Base-by-base conservation (phyloP, 2,113 vertebrate species). In the Pandion haliaetus region DNA sequence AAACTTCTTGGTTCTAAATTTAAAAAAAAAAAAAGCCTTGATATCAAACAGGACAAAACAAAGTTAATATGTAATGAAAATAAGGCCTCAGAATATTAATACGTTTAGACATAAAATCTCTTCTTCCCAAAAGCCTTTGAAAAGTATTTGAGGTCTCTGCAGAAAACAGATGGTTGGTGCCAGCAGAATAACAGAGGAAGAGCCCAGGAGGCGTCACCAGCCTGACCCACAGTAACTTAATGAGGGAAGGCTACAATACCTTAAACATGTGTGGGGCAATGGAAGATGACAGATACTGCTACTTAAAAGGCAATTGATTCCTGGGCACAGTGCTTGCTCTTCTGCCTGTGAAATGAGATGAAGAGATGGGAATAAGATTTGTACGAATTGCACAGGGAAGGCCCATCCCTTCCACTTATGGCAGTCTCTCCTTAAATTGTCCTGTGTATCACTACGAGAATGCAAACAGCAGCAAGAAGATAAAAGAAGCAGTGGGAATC, bases 261-360 rank as follows among this genome's bases (percentile, higher is more conserved):
- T 61, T 42, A 47, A 45, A 72, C 0, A 2, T 4, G 19, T 32
- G 19, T 23, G 19, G 20, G 54, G 10, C 6, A 17, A 21, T 36
- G 21, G 29, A 55, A 76, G 40, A 62, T 38, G 36, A 23, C 3
- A 34, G 14, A 8, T 70, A 25, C 45, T 23, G 17, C 38, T 90
- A 4, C 8, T 58, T 28, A 32, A 2, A 45, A 29, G 29, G 17
- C 23, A 50, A 0, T 0, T 57, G n/a, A 38, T 23, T 82, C n/a
- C 69, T 90, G 31, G 12, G 66, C 18, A 40, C 28, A 44, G 61
- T 2, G 1, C 5, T 94, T 5, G 3, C 8, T n/a, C 10, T 66
- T 90, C n/a, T 77, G 29, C 26, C 11, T 1, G 14, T 31, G 40
- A 84, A 94, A 81, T 19, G 10, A 74, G 9, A 54, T 23, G 12